Conservation (phyloP, 2,797 vertebrate genomes). For the Zenarchopterus dispar region DNA sequence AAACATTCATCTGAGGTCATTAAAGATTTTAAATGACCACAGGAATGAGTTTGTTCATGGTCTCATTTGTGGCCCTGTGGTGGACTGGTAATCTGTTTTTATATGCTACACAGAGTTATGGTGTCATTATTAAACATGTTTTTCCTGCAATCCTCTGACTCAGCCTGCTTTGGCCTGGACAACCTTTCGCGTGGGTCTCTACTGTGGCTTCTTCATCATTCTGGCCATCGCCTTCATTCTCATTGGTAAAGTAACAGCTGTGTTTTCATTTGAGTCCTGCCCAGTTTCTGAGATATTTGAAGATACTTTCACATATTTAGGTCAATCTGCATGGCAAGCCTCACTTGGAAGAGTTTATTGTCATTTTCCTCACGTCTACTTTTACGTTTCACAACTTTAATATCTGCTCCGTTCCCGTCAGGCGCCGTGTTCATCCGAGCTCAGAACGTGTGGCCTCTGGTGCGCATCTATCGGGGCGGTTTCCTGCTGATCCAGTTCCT, state of each 20-base stretch:
- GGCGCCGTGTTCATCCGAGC: constrained; percentile 82
- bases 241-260: constrained; percentile 79
- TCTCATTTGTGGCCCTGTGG: too few relatives aligned
- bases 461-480: constrained; percentile 96
- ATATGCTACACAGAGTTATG: background rate
- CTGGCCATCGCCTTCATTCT: constrained; percentile 89
- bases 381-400: background rate
- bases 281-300: background rate
- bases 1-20: too few relatives aligned
- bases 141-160: constrained; percentile 8
- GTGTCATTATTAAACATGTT: constrained; percentile 6
- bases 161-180: constrained; percentile 98
- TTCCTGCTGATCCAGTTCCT: constrained; percentile 99
- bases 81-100: background rate
- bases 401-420: constrained; percentile 41
- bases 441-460: constrained; percentile 90
- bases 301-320: too few relatives aligned
- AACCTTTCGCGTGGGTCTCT: constrained; percentile 95
- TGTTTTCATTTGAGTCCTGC: constrained; percentile 9
- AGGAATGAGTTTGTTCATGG: too few relatives aligned
- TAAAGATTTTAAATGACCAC: too few relatives aligned
- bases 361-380: too few relatives aligned
- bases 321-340: too few relatives aligned
- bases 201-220: constrained; percentile 95
- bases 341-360: too few relatives aligned